Evolutionary conservation across 2,888 invertebrate species (phyloP).

Genomic region (Strigamia crassipes): DNA sequence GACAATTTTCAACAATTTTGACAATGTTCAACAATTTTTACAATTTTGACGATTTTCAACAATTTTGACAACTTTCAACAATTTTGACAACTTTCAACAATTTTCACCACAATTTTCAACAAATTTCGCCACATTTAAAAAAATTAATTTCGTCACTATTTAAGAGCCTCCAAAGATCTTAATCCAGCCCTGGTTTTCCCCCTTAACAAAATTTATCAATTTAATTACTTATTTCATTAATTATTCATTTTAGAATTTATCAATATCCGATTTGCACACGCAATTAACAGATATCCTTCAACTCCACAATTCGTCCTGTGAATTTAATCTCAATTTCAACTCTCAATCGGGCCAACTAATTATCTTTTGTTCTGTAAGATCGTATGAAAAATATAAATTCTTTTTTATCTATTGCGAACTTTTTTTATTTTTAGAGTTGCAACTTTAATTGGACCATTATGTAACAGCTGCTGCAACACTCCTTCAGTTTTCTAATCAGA

Average conservation of each 20-base stretch:
- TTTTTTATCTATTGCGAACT: neutral
- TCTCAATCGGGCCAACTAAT: neutral
- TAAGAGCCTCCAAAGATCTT: too few relatives aligned
- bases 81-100: too few relatives aligned
- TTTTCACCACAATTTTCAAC: too few relatives aligned
- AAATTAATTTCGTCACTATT: too few relatives aligned
- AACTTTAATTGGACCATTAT: neutral
- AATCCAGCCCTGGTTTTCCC: too few relatives aligned
- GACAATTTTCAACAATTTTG: too few relatives aligned
- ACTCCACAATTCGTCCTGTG: neutral
- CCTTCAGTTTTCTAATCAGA: too few relatives aligned
- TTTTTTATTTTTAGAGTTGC: neutral
- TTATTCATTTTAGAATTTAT: neutral
- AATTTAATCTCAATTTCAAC: neutral
- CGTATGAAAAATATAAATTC: neutral
- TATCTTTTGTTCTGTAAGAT: neutral
- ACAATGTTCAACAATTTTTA: too few relatives aligned
- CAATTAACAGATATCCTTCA: neutral
- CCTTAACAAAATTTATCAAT: neutral
- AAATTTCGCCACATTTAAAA: too few relatives aligned
- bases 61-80: too few relatives aligned
- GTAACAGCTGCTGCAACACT: too few relatives aligned
- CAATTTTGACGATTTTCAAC: too few relatives aligned
- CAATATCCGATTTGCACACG: neutral
- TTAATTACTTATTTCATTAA: neutral